Evolutionary conservation across 2,888 invertebrate genomes (phyloP), one percentile per base, ranked within the genome.

Genomic region (Imbricaverruca yamaguchii): DNA sequence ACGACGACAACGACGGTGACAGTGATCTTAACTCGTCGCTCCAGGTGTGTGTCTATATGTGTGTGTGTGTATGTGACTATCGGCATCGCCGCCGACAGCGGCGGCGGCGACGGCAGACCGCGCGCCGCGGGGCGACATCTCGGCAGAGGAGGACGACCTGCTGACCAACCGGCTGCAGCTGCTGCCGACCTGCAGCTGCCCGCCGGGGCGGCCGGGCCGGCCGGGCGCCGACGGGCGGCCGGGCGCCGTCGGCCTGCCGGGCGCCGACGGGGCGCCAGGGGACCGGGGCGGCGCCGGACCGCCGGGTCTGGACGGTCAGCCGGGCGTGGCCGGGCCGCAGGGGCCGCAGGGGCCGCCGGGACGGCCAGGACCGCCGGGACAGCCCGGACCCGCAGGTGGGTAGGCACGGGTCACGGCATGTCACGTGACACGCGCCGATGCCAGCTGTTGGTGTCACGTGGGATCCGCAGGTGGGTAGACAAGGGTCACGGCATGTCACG

Each of bases 91-190:
- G 10, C 67, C 21, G 25, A 13, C 67, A 23, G 25, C 67, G 25
- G 12, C 25, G 25, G 67, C 13, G 25, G 12, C 67, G 25, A 1
- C 67, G n/a, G 0, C 25, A 6, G 23, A 13, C 18, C 15, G 69
- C 6, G 39, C 53, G 53, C 12, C 74, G 21, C 18, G 74, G 53
- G 74, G 74, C 2, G 74, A 74, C 55, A 74, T 74, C 74, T 12
- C 74, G 11, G 74, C 74, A 4, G 74, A 74, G 53, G 74, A 55
- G 74, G 74, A 74, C 18, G 74, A 74, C 74, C 53, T 53, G 10
- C 74, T 23, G 21, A 55, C 53, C 8, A 74, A 21, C 53, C 74
- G 74, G 53, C 74, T 65, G 23, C 59, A 59, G 59, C 59, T 59
- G 59, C 23, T 10, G 74, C 53, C 74, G 55, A 55, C 21, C 74